Evolutionary conservation across 2,888 invertebrate genomes (phyloP).

Genomic region (Lycaena phlaeas): DNA sequence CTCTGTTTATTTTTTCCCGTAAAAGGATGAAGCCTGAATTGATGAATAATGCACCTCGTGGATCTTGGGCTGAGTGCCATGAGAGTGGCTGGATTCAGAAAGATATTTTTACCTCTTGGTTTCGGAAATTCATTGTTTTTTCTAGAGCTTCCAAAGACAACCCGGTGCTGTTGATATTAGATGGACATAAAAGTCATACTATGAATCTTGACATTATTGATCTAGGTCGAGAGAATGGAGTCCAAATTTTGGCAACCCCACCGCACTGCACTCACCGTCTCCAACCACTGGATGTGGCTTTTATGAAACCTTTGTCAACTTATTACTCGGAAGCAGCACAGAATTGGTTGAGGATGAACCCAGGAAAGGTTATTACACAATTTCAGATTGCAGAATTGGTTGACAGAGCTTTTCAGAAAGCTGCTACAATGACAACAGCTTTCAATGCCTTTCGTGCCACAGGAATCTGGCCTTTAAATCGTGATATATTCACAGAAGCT

Average conservation of each 20-base stretch:
- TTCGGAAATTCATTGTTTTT: too few species aligned
- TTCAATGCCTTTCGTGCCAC: conserved; percentile 20
- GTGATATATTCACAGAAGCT: conserved; percentile 19
- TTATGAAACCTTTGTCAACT: not conserved
- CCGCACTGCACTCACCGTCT: too few species aligned
- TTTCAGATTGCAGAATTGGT: conserved; percentile 14
- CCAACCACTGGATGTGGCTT: not conserved
- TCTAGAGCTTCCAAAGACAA: too few species aligned
- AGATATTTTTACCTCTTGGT: too few species aligned
- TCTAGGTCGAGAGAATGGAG: too few species aligned
- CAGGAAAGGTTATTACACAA: conserved; percentile 12
- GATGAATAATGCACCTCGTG: conserved; percentile 7
- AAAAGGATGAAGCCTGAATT: conserved; percentile 9
- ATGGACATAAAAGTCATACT: too few species aligned
- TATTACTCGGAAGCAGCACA: not conserved
- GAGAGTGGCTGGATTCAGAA: too few species aligned
- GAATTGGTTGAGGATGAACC: conserved; percentile 13
- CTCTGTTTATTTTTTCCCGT: conserved; percentile 8
- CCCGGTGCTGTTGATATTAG: too few species aligned
- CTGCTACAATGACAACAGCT: conserved; percentile 17
- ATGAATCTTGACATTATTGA: too few species aligned
- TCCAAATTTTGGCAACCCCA: too few species aligned
- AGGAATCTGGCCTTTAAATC: conserved; percentile 23
- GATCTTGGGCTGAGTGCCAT: conserved; percentile 1
- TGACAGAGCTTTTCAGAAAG: conserved; percentile 13